Conservation (phyloP, 2,888 invertebrate species). For the Eilema caniola region DNA sequence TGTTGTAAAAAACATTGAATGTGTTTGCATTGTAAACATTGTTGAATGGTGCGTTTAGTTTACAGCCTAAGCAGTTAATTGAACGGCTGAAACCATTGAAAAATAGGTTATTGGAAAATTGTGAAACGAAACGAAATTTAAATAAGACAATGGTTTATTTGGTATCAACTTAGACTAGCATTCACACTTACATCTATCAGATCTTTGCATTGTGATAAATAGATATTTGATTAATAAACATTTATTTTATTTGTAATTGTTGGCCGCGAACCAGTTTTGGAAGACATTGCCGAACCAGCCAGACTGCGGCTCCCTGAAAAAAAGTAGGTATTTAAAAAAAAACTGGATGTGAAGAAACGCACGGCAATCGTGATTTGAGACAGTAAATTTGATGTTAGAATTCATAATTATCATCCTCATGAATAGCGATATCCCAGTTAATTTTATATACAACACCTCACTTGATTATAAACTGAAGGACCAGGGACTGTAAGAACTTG, state of each 20-base stretch:
- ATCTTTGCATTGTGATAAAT: constrained; percentile 44
- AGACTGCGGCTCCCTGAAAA: constrained; percentile 71
- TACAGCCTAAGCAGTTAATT: too few relatives aligned
- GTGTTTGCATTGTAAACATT: too few relatives aligned
- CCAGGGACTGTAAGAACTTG: too few relatives aligned
- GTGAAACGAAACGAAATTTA: constrained; percentile 13
- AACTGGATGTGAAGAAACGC: neutral
- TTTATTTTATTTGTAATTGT: constrained; percentile 21
- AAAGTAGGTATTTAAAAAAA: constrained; percentile 12
- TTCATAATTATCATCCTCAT: too few relatives aligned
- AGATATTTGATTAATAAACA: constrained; percentile 10
- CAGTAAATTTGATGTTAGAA: too few relatives aligned
- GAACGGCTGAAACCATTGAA: too few relatives aligned
- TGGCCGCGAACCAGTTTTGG: constrained; percentile 51
- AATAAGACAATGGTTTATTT: constrained; percentile 37
- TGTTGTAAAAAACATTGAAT: too few relatives aligned
- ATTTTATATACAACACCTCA: too few relatives aligned
- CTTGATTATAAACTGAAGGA: too few relatives aligned
- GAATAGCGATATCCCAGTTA: too few relatives aligned
- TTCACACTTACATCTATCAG: constrained; percentile 49
- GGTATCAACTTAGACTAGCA: constrained; percentile 43
- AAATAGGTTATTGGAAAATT: too few relatives aligned
- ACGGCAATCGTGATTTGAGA: neutral
- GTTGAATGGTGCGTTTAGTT: too few relatives aligned
- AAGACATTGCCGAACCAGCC: constrained; percentile 75